Percentiles rank a stretch among this genome's conserved stretches.
Evolutionary conservation across 2,113 vertebrate genomes (phyloP).

Genomic region (Ifrita kowaldi): DNA sequence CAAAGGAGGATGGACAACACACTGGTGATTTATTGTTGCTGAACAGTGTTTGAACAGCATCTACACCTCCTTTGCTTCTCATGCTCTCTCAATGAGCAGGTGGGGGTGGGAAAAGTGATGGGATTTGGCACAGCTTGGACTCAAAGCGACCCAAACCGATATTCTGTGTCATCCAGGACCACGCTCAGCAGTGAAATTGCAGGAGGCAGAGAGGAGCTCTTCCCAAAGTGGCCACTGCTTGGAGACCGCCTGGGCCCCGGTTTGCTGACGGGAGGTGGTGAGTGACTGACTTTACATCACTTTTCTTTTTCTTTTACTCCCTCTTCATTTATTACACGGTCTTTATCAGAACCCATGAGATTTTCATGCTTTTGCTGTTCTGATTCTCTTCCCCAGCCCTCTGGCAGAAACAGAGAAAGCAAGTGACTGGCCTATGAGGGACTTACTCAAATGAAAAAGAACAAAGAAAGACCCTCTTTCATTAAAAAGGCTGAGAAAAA

Average conservation of each 20-base stretch:
- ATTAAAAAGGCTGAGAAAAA: not conserved
- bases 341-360: not conserved
- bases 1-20: not conserved
- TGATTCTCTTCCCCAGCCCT: not conserved
- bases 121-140: not conserved
- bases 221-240: not conserved
- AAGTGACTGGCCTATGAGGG: fast-evolving
- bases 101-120: not conserved
- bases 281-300: not conserved
- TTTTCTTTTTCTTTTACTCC: not conserved
- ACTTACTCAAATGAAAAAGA: not conserved
- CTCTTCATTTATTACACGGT: not conserved
- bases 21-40: not conserved
- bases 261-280: not conserved
- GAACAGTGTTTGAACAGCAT: not conserved
- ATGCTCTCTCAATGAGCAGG: not conserved
- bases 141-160: not conserved
- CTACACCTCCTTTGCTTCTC: not conserved
- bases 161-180: not conserved
- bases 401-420: not conserved
- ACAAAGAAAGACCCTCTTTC: fast-evolving
- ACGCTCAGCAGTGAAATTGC: not conserved
- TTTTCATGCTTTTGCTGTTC: not conserved
- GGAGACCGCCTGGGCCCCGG: not conserved
- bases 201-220: not conserved